Evolutionary conservation across 2,113 vertebrate species (phyloP).

Genomic region (Corythaeola cristata): DNA sequence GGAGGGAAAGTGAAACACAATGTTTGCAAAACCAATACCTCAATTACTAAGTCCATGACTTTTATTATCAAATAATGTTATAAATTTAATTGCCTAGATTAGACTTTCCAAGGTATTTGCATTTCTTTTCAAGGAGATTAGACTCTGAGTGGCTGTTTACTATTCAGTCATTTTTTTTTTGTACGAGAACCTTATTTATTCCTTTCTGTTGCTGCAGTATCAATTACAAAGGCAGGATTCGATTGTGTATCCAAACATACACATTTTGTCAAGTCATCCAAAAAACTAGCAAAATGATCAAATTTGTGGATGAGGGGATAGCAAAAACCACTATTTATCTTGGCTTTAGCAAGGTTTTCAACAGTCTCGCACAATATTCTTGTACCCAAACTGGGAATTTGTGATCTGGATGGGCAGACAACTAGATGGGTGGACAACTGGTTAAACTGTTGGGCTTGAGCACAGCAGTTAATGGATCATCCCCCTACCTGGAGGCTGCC

Average conservation of each 20-base stretch:
- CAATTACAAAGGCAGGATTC: neutral
- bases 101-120: neutral
- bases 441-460: neutral
- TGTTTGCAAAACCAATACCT: neutral
- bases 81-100: neutral
- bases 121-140: neutral
- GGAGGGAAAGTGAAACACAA: neutral
- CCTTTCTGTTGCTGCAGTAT: neutral
- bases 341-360: neutral
- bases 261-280: neutral
- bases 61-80: neutral
- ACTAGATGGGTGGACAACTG: neutral
- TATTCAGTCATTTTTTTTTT: neutral
- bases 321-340: neutral
- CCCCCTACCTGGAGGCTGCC: neutral
- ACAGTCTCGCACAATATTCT: neutral
- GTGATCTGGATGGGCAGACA: neutral
- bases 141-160: neutral
- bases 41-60: neutral
- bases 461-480: neutral
- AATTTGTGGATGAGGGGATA: neutral
- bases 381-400: neutral
- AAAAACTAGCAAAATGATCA: neutral
- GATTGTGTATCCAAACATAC: neutral
- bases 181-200: neutral